Base-by-base conservation (phyloP, 2,113 vertebrate genomes). In the Fulica atra region DNA sequence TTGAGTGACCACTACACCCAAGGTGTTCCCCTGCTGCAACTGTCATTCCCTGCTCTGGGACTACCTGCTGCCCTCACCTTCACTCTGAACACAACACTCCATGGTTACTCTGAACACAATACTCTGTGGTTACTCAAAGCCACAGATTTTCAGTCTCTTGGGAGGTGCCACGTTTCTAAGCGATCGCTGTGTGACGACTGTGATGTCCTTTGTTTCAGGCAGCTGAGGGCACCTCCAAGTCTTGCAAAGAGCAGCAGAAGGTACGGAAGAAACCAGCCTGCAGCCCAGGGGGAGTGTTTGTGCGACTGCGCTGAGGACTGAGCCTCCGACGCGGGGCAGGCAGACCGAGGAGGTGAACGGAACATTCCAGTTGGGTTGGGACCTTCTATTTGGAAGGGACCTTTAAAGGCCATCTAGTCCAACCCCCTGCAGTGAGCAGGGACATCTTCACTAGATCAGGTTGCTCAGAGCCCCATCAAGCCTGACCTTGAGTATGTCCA, bases 181-280 rank as follows among this genome's bases (percentile, higher is more conserved):
- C 1, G 8, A 35, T 4, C 38, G 20, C 12, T 53, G 0, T 64
- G 77, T 74, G 89, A 82, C 57, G 20, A 40, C 40, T 53, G 28
- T 8, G 31, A 3, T 11, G 8, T 51, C 35, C 42, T 83, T 83
- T 92, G 40, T 93, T 91, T 84, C 72, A 98, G 98, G 97, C 96
- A 82, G 82, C 92, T 16, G 66, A 96, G 64, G 78, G 69, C 68
- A 65, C 38, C 17, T 59, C 91, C 65, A 90, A 92, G 10, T 25
- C 87, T 59, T 94, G 86, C 74, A 97, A 96, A 91, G 96, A 97
- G 53, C 98, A 97, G 59, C 98, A 68, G 46, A 95, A 60, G 94
- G 33, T 80, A 23, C 98, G 96, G 95, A 93, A 98, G 78, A 97
- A 96, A 66, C 48, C 91, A 33, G 26, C 42, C 33, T 65, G 82